phyloP scores from a whole-genome alignment of 2,113 vertebrate species.

The Agelaius tricolor region DNA sequence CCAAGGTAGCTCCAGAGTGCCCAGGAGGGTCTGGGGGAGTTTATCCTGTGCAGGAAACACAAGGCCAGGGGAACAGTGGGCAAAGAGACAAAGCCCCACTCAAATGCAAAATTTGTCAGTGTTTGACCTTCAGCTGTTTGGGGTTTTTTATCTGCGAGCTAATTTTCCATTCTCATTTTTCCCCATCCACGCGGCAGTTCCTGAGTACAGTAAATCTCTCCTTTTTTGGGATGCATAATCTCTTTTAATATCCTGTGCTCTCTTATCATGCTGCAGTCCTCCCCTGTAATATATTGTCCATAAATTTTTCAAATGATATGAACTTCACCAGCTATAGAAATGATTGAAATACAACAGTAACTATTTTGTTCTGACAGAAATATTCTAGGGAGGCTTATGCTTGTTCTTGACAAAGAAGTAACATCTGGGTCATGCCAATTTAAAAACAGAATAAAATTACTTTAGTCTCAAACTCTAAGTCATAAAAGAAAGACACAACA shows the following conservation, averaged over 20 bases:
- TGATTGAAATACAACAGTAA: not conserved
- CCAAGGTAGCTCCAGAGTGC: not conserved
- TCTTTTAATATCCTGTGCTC: conserved; percentile 29
- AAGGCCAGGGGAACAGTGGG: not conserved
- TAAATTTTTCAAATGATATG: not conserved
- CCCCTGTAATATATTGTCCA: not conserved
- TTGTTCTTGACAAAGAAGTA: not conserved
- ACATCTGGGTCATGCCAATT: not conserved
- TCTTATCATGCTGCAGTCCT: not conserved
- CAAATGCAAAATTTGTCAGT: not conserved
- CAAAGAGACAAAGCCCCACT: not conserved
- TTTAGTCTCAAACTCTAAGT: not conserved
- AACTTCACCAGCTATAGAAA: not conserved
- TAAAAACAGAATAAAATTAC: not conserved
- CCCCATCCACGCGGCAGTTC: not conserved
- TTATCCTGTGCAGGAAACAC: not conserved
- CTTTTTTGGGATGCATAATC: not conserved
- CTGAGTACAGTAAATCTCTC: not conserved
- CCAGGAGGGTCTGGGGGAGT: too few relatives aligned
- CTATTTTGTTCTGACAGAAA: not conserved
- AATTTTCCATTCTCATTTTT: not conserved
- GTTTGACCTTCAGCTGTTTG: not conserved
- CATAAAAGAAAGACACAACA: not conserved
- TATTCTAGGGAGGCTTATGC: not conserved
- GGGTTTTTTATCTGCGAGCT: not conserved